phyloP scores from a whole-genome alignment of 2,888 invertebrate genomes.

The Tuta absoluta region DNA sequence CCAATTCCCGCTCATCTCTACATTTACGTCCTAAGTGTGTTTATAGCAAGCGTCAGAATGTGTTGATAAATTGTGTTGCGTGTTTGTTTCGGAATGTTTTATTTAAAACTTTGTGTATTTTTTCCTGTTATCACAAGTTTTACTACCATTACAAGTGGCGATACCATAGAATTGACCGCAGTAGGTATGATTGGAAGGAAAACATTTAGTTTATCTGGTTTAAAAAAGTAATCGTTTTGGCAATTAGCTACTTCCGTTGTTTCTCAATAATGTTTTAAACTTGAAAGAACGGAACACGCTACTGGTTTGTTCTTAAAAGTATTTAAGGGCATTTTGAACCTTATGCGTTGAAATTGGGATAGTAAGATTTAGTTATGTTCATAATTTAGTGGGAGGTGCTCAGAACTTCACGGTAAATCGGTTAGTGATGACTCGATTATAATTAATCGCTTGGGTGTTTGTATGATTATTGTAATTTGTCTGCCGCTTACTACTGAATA shows the following conservation, averaged over 20 bases:
- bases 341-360: neutral
- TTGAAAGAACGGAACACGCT: slow-evolving; percentile 46
- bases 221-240: slow-evolving; percentile 34
- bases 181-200: neutral
- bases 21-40: slow-evolving; percentile 53
- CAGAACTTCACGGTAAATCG: slow-evolving; percentile 43
- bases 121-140: slow-evolving; percentile 16
- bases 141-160: neutral
- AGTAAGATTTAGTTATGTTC: neutral
- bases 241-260: slow-evolving; percentile 61
- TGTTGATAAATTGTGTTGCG: slow-evolving; percentile 37
- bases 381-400: slow-evolving; percentile 51
- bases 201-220: slow-evolving; percentile 16
- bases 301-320: slow-evolving; percentile 38
- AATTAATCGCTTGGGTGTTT: slow-evolving; percentile 32
- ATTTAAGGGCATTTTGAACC: slow-evolving; percentile 15
- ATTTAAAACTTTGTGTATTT: neutral
- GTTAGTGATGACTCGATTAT: slow-evolving; percentile 33
- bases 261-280: slow-evolving; percentile 49
- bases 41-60: slow-evolving; percentile 51
- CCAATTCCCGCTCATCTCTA: slow-evolving; percentile 41
- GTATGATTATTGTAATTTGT: slow-evolving; percentile 30
- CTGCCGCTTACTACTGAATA: slow-evolving; percentile 31
- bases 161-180: neutral
- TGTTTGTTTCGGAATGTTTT: neutral